phyloP scores from a whole-genome alignment of 2,888 invertebrate species.

The Limnephilus auricula region DNA sequence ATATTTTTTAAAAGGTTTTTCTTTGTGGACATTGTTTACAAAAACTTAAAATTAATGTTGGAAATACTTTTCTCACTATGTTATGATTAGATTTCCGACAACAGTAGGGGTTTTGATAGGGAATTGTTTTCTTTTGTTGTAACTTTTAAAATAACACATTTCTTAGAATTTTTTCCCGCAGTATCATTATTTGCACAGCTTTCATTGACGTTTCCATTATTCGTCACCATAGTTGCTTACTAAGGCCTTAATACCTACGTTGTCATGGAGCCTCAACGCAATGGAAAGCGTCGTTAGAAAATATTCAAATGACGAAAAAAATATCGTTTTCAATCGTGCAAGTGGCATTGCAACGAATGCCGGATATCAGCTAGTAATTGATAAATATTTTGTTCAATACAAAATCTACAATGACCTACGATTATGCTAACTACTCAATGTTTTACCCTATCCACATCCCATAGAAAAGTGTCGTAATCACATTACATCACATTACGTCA shows the following conservation, averaged over 20 bases:
- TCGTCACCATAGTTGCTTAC: conserved; percentile 16
- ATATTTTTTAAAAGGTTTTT: too few species aligned
- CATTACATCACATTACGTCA: too few species aligned
- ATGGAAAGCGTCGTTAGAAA: neutral
- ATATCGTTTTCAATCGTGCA: too few species aligned
- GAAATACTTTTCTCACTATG: neutral
- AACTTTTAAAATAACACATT: neutral
- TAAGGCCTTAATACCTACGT: neutral
- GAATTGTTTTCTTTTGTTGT: neutral
- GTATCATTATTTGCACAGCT: conserved; percentile 2
- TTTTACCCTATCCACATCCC: too few species aligned
- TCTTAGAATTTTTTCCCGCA: neutral
- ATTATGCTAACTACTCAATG: too few species aligned
- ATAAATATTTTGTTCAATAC: too few species aligned
- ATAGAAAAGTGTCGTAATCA: too few species aligned
- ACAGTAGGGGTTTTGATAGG: neutral
- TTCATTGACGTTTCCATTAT: neutral
- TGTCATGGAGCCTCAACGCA: neutral
- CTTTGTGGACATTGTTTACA: neutral
- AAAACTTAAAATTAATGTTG: neutral
- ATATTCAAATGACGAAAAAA: neutral
- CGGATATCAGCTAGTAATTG: too few species aligned
- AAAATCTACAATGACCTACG: too few species aligned
- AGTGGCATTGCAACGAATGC: too few species aligned
- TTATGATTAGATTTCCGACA: neutral